Evolutionary conservation across 2,888 invertebrate genomes (phyloP).

Genomic region (Heliconius aoede): DNA sequence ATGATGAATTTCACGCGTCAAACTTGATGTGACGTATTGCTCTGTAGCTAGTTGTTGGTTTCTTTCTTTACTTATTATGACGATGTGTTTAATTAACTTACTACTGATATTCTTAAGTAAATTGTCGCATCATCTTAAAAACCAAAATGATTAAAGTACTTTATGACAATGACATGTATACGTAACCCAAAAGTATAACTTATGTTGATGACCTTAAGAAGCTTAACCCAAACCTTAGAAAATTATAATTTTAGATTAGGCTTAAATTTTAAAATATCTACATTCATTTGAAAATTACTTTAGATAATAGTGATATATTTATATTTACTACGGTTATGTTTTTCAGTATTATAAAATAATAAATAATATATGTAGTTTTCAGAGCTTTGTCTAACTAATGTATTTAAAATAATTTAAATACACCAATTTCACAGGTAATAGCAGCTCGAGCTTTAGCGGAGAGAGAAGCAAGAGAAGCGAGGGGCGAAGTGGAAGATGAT

Average conservation of each 20-base stretch:
- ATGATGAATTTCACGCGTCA: not conserved
- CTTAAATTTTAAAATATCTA: constrained; percentile 5
- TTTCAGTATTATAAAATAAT: not conserved
- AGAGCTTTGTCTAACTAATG: no score
- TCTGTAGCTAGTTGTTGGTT: not conserved
- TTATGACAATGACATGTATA: constrained; percentile 1
- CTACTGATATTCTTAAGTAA: not conserved
- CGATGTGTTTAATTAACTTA: not conserved
- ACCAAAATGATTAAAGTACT: constrained; percentile 4
- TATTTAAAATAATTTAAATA: no score
- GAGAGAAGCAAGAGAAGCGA: constrained; percentile 75
- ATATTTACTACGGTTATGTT: not conserved
- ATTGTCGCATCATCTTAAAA: constrained; percentile 5
- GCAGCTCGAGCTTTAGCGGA: constrained; percentile 79
- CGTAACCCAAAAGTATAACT: constrained; percentile 13
- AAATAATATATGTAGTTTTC: no score
- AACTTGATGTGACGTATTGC: constrained; percentile 4
- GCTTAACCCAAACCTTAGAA: constrained; percentile 22
- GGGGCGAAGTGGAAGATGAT: constrained; percentile 78
- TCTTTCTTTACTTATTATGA: not conserved
- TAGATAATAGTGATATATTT: constrained; percentile 4
- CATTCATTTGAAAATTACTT: constrained; percentile 2
- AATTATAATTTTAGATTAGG: constrained; percentile 29
- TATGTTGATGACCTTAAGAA: constrained; percentile 16
- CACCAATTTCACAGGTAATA: constrained; percentile 65